Evolutionary conservation across 2,888 invertebrate genomes (phyloP).

Genomic region (Allygus modestus): DNA sequence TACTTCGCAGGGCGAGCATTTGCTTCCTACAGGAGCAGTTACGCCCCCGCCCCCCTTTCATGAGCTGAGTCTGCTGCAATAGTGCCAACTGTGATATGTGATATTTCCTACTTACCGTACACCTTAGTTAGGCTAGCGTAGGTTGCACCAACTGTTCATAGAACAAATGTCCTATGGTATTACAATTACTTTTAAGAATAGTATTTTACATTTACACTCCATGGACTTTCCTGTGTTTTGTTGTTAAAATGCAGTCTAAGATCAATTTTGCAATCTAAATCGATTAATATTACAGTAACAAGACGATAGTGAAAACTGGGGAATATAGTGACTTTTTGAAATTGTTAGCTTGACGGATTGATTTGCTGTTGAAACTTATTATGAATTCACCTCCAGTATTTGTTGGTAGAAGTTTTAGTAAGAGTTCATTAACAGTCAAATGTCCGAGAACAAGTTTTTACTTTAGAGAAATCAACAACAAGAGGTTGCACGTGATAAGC

Average conservation of each 20-base stretch:
- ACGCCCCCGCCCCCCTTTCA: background rate
- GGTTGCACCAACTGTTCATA: constrained; percentile 5
- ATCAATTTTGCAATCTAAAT: background rate
- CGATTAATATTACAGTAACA: background rate
- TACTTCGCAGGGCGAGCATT: constrained; percentile 40
- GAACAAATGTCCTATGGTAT: constrained; percentile 23
- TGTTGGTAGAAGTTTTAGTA: too few relatives aligned
- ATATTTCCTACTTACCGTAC: constrained; percentile 40
- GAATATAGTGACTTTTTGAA: background rate
- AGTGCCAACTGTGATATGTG: constrained; percentile 33
- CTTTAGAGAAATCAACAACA: background rate
- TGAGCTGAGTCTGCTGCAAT: background rate
- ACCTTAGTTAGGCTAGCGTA: constrained; percentile 31
- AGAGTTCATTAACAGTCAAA: background rate
- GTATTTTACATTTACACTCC: background rate
- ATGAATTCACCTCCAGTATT: background rate
- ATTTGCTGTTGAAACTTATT: background rate
- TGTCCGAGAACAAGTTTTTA: background rate
- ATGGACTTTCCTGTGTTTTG: background rate
- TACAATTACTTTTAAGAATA: constrained; percentile 7
- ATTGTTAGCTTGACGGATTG: too few relatives aligned
- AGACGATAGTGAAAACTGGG: background rate
- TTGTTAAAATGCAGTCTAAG: constrained; percentile 3
- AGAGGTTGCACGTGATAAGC: background rate
- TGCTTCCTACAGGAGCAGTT: constrained; percentile 1